Percentiles rank a stretch among this genome's conserved stretches.
These are phyloP conservation scores for Ianthella basta DNA, from an alignment of 37 sponge, comb jelly and placozoan genomes.

Conservation along the genomic window DNA sequence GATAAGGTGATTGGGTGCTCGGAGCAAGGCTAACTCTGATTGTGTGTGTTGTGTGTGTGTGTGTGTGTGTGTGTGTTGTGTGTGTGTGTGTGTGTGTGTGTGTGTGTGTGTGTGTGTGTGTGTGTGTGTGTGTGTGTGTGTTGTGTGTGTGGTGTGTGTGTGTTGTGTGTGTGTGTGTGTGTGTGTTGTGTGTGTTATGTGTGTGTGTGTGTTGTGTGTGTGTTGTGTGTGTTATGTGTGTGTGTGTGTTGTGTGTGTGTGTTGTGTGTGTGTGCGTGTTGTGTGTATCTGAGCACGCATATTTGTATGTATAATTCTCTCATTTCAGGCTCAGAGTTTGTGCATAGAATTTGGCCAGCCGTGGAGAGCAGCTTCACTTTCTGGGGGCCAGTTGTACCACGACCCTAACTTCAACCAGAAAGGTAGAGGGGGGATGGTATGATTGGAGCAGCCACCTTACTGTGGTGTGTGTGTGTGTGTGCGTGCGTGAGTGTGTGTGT, in stretches of 20 bases:
- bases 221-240: no score
- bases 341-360: slow-evolving; percentile 81
- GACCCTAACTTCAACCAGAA: slow-evolving; percentile 81
- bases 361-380: slow-evolving; percentile 86
- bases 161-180: neutral
- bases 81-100: neutral
- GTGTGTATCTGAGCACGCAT: no score
- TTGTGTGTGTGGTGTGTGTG: neutral
- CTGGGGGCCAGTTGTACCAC: slow-evolving; percentile 90
- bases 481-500: neutral
- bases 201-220: no score
- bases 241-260: no score
- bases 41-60: neutral
- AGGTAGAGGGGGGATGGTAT: neutral
- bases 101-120: neutral
- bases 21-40: neutral
- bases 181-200: no score
- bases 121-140: neutral
- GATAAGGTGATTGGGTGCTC: slow-evolving; percentile 27
- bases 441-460: neutral
- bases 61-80: neutral
- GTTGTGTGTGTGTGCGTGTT: no score
- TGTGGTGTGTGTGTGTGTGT: neutral
- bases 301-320: no score
- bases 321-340: slow-evolving; percentile 81